Percentiles rank a stretch among this genome's conserved stretches.
Evolutionary conservation across 2,113 vertebrate genomes (phyloP).

Genomic region (Corydoras maculifer): DNA sequence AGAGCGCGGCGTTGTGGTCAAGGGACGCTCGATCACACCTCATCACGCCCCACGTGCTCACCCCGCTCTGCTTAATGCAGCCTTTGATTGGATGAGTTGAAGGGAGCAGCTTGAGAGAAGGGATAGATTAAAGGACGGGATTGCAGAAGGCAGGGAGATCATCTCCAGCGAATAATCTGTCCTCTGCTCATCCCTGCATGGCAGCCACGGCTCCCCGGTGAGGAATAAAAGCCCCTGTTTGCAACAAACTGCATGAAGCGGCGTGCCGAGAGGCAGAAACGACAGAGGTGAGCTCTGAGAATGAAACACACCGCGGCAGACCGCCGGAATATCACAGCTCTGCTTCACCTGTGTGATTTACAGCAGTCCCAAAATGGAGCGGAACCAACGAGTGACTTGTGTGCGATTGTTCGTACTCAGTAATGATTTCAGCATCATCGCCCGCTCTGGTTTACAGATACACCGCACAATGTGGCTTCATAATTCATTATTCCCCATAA

Average conservation of each 20-base stretch:
- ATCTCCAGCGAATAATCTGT: constrained; percentile 40
- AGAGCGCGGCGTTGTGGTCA: constrained; percentile 9
- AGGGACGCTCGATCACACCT: not conserved
- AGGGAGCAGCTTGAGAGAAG: constrained; percentile 24
- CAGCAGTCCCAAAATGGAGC: constrained; percentile 35
- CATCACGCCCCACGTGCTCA: constrained; percentile 14
- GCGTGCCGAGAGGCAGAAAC: constrained; percentile 9
- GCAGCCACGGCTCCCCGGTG: constrained; percentile 31
- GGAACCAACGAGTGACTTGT: not conserved
- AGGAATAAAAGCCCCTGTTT: constrained; percentile 37
- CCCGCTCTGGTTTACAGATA: too few relatives aligned
- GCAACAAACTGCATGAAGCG: constrained; percentile 32
- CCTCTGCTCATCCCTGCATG: constrained; percentile 38
- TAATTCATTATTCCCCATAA: too few relatives aligned
- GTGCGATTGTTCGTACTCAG: too few relatives aligned
- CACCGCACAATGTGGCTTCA: too few relatives aligned
- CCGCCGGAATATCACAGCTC: constrained; percentile 10
- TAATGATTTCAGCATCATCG: too few relatives aligned
- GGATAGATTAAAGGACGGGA: constrained; percentile 3
- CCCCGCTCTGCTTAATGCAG: constrained; percentile 42
- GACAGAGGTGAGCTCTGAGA: constrained; percentile 10
- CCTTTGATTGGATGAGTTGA: constrained; percentile 35
- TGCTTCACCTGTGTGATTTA: constrained; percentile 30
- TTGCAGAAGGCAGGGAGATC: constrained; percentile 24
- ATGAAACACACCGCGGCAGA: constrained; percentile 6